Base-by-base conservation (phyloP, 2,797 vertebrate genomes). In the Coilia nasus region DNA sequence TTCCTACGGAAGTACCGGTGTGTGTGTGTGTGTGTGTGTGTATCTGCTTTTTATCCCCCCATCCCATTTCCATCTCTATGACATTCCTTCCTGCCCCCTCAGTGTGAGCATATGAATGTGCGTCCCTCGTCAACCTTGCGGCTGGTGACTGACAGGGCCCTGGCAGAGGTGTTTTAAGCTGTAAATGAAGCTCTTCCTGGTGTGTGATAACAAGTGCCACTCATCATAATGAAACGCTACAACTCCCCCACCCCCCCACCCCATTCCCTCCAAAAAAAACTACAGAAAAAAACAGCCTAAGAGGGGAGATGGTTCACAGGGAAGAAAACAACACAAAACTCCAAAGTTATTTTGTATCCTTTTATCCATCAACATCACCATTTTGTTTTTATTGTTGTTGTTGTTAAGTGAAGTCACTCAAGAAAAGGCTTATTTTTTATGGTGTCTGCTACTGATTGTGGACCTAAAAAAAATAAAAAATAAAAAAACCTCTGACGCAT, bases 111-210 rank as follows among this genome's bases (percentile, higher is more conserved):
- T 78, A 41, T 78, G 71, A 78, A 44, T 78, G 35, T 21, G 35
- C 21, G 71, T 78, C 71, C 35, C 71, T 44, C 35, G 71, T 78
- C 71, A 78, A 44, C 71, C 71, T 44, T 78, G 71, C 67, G 15
- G 71, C 71, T 1, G 31, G 31, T 78, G 71, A 78, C 31, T 78
- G 71, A 78, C 71, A 35, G 17, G 71, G 71, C 71, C 71, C 41
- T 78, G 71, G 71, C 71, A 78, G 71, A 78, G 71, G 71, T 78
- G 71, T 78, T 78, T 78, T 78, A 78, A 78, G 71, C 71, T 78
- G 71, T 21, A 78, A 78, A 78, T 78, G 31, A 78, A 78, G 71
- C 71, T 78, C 71, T 78, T 78, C 71, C 71, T 44, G 71, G 17
- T 31, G 35, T 44, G 31, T 78, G 71, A 78, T 78, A 78, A 78